phyloP scores from a whole-genome alignment of 2,797 vertebrate species.

The Gallinago solitaria region DNA sequence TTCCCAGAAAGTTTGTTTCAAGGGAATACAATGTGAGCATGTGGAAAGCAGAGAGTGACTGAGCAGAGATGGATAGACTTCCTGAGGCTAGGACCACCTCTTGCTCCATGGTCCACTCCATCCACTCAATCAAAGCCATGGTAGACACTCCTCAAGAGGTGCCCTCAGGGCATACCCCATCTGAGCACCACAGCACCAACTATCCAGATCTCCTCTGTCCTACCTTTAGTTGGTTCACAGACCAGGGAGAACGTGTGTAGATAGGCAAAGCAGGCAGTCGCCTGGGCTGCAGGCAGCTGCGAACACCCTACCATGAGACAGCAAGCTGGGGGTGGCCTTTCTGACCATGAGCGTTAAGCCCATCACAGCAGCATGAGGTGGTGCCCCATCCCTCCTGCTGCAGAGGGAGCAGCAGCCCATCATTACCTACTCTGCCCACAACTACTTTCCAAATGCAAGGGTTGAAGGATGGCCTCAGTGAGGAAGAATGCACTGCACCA shows the following conservation, averaged over 20 bases:
- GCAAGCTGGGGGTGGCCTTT: not conserved
- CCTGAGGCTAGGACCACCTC: not conserved
- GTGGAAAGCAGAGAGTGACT: not conserved
- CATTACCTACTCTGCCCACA: not conserved
- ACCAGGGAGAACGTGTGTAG: too few species aligned
- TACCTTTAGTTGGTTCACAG: not conserved
- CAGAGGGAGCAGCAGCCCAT: not conserved
- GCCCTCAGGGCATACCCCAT: not conserved
- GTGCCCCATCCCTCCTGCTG: not conserved
- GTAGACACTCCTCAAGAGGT: not conserved
- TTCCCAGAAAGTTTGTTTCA: conserved; percentile 30
- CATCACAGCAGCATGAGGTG: not conserved
- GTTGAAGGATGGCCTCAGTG: not conserved
- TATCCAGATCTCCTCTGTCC: not conserved
- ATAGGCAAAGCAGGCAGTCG: not conserved
- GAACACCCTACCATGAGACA: not conserved
- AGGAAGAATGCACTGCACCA: not conserved
- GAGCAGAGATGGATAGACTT: not conserved
- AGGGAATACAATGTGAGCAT: not conserved
- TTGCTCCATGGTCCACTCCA: not conserved
- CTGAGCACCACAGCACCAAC: not conserved
- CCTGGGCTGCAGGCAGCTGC: not conserved
- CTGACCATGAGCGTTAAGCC: not conserved
- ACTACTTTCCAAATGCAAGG: not conserved
- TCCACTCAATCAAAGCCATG: not conserved